These are phyloP conservation scores for Scotopteryx bipunctaria DNA, from an alignment of 2,888 invertebrate species.

Conservation along the genomic window DNA sequence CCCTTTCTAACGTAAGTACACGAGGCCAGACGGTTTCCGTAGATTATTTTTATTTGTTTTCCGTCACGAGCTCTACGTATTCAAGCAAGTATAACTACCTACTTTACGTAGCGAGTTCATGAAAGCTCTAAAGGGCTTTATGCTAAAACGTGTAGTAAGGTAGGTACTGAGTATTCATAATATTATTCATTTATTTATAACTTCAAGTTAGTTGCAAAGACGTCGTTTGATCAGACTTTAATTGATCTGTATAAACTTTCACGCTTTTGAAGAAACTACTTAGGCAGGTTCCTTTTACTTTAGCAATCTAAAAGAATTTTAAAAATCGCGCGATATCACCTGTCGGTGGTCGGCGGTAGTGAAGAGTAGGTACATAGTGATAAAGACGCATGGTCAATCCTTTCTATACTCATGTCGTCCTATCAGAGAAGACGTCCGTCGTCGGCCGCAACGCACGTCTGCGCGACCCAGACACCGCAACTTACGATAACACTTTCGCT, in stretches of 20 bases:
- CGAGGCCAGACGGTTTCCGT: conserved; percentile 51
- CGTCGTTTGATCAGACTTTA: no score
- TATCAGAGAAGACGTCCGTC: conserved; percentile 46
- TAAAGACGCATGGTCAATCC: conserved; percentile 72
- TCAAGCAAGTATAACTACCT: neutral
- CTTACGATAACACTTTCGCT: conserved; percentile 56
- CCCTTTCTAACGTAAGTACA: conserved; percentile 60
- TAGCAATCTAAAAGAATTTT: no score
- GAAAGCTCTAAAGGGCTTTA: no score
- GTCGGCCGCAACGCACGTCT: conserved; percentile 48
- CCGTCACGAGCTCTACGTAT: neutral
- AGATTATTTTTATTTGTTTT: conserved; percentile 10
- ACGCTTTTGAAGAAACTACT: no score
- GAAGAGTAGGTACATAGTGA: conserved; percentile 53
- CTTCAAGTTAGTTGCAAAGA: no score
- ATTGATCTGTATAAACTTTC: no score
- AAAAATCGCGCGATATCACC: conserved; percentile 51
- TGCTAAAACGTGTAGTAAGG: no score
- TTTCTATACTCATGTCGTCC: conserved; percentile 49
- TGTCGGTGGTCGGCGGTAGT: conserved; percentile 51
- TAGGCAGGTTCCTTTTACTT: no score
- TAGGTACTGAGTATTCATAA: no score
- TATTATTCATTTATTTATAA: no score
- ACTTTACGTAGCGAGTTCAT: no score
- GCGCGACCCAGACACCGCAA: conserved; percentile 54